Evolutionary conservation across 2,888 invertebrate species (phyloP).

Genomic region (Anagyrus pseudococci): DNA sequence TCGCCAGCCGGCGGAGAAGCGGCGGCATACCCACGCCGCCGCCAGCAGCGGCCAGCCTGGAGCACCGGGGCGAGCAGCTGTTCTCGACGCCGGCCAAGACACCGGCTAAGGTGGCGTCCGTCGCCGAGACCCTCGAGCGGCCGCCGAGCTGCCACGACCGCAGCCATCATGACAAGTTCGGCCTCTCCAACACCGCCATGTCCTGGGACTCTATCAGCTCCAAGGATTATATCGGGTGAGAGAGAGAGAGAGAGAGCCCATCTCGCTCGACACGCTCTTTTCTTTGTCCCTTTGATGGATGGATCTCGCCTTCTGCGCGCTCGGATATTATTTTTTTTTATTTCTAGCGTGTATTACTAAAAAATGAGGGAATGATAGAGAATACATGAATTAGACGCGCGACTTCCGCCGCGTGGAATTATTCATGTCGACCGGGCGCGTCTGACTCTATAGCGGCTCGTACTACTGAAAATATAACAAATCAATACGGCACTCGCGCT

Average conservation of each 20-base stretch:
- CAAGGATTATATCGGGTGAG: constrained; percentile 80
- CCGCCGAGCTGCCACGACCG: constrained; percentile 36
- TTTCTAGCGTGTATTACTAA: too few relatives aligned
- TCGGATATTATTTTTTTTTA: background rate
- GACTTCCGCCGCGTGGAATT: too few relatives aligned
- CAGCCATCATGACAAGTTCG: constrained; percentile 38
- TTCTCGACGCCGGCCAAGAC: constrained; percentile 28
- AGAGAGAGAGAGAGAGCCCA: too few relatives aligned
- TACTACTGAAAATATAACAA: too few relatives aligned
- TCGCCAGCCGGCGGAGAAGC: constrained; percentile 2
- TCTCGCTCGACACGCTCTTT: constrained; percentile 3
- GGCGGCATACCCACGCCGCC: background rate
- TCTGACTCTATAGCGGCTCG: too few relatives aligned
- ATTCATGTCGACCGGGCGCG: too few relatives aligned
- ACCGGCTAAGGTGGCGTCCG: constrained; percentile 28
- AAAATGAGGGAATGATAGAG: too few relatives aligned
- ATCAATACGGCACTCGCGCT: too few relatives aligned
- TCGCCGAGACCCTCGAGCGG: constrained; percentile 32
- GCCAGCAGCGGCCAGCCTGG: constrained; percentile 16
- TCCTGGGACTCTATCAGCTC: constrained; percentile 88
- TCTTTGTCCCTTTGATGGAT: background rate
- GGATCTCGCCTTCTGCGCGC: too few relatives aligned
- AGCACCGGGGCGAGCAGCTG: constrained; percentile 13
- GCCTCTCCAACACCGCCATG: constrained; percentile 65
- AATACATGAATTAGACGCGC: too few relatives aligned